phyloP scores from a whole-genome alignment of 1,140 invertebrate genomes.

The Drosophila bocki region DNA sequence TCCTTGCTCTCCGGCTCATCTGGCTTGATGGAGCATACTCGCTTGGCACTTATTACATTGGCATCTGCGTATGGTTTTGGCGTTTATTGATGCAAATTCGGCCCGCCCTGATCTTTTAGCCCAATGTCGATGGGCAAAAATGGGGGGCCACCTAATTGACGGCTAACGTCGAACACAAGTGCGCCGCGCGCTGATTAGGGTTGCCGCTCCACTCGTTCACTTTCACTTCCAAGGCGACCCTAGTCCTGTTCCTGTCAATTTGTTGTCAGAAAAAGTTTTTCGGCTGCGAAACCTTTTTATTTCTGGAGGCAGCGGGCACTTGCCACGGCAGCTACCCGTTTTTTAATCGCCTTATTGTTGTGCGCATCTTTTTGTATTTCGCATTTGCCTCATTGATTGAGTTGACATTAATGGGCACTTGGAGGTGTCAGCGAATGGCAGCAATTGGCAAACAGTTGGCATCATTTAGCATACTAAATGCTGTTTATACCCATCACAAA shows the following conservation, averaged over 20 bases:
- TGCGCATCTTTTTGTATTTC: slow-evolving; percentile 41
- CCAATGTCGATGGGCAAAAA: slow-evolving; percentile 17
- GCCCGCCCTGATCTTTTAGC: slow-evolving; percentile 38
- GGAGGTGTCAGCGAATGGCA: slow-evolving; percentile 65
- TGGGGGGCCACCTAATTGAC: slow-evolving; percentile 69
- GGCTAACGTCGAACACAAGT: slow-evolving; percentile 81
- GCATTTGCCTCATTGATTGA: slow-evolving; percentile 61
- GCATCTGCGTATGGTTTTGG: slow-evolving; percentile 81
- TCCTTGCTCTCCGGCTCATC: slow-evolving; percentile 14
- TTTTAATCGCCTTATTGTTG: slow-evolving; percentile 59
- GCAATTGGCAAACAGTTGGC: slow-evolving; percentile 62
- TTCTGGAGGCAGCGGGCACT: slow-evolving; percentile 16
- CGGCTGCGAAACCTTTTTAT: slow-evolving; percentile 52
- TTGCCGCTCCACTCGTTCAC: slow-evolving; percentile 43
- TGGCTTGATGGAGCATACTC: slow-evolving; percentile 75
- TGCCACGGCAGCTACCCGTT: slow-evolving; percentile 40
- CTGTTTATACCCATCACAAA: neutral
- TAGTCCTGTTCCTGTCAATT: slow-evolving; percentile 61
- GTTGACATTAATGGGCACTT: slow-evolving; percentile 79
- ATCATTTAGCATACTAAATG: slow-evolving; percentile 40
- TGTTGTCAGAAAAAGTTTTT: slow-evolving; percentile 74
- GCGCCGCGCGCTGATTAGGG: slow-evolving; percentile 75
- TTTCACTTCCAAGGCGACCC: neutral
- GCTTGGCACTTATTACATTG: slow-evolving; percentile 80
- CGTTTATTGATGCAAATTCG: slow-evolving; percentile 82